These are phyloP conservation scores for Epizoanthus ramosus DNA, from an alignment of 92 coral and sea anemone genomes.

Conservation along the genomic window DNA sequence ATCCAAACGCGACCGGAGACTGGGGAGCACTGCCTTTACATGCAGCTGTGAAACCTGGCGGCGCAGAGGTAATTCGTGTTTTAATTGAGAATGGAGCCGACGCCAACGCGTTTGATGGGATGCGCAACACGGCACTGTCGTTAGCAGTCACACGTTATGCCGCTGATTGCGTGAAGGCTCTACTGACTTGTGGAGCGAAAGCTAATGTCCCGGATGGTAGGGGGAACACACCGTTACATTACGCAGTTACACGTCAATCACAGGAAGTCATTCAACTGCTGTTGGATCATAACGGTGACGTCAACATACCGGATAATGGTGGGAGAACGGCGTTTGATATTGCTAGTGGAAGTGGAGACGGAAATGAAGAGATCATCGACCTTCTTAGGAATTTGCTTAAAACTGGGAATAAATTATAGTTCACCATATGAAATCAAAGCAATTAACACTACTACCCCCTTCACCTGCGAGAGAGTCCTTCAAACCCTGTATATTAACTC, in stretches of 20 bases:
- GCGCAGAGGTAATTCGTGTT: conserved; percentile 11
- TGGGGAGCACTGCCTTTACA: conserved; percentile 33
- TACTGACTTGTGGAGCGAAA: conserved; percentile 24
- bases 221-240: conserved; percentile 25
- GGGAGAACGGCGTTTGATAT: conserved; percentile 16
- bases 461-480: no score
- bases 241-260: conserved; percentile 33
- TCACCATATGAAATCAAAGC: background rate
- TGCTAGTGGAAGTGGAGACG: background rate
- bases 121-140: conserved; percentile 21
- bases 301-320: conserved; percentile 3
- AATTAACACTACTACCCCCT: background rate
- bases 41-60: conserved; percentile 17
- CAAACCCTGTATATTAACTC: no score
- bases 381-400: background rate
- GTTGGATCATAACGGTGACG: conserved; percentile 15
- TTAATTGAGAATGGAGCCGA: conserved; percentile 23
- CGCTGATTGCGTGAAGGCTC: conserved; percentile 15
- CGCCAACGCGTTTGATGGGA: conserved; percentile 24
- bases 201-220: conserved; percentile 33
- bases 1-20: conserved; percentile 5
- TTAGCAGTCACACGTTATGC: conserved; percentile 31
- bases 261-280: conserved; percentile 24
- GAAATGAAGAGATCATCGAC: conserved; percentile 5
- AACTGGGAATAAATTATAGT: background rate